Evolutionary conservation across 2,797 vertebrate species (phyloP).

Genomic region (Sciurus carolinensis): DNA sequence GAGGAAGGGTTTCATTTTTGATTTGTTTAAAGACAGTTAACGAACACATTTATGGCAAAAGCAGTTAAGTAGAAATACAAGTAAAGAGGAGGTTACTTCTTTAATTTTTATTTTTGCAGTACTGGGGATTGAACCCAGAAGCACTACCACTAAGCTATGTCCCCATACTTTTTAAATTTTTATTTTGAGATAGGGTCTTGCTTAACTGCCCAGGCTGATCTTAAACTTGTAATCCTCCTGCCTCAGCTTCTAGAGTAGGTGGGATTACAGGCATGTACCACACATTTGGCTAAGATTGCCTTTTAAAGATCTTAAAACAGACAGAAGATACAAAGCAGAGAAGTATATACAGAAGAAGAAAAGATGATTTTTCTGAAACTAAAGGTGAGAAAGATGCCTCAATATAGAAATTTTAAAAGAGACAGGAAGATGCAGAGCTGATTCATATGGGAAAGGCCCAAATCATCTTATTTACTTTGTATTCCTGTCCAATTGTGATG

Average conservation of each 20-base stretch:
- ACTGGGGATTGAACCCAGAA: no score
- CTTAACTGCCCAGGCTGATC: no score
- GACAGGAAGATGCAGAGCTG: not conserved
- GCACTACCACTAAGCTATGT: not conserved
- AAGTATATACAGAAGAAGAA: not conserved
- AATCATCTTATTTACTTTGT: not conserved
- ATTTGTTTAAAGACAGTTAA: conserved; percentile 42
- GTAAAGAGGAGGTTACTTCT: not conserved
- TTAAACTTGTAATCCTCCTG: no score
- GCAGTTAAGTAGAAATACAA: conserved; percentile 21
- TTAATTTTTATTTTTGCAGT: no score
- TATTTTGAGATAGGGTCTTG: no score
- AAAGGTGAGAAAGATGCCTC: not conserved
- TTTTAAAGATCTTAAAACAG: conserved; percentile 36
- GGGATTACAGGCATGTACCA: no score
- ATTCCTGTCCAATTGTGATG: not conserved
- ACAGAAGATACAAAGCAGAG: not conserved
- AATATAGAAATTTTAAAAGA: conserved; percentile 8
- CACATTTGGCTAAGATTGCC: not conserved
- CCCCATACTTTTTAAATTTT: no score
- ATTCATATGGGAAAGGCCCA: not conserved
- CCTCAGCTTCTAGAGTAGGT: no score
- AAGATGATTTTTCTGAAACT: not conserved
- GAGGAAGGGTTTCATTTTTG: not conserved
- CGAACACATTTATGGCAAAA: not conserved